Evolutionary conservation across 2,888 invertebrate genomes (phyloP).

Genomic region (Dicycla oo): DNA sequence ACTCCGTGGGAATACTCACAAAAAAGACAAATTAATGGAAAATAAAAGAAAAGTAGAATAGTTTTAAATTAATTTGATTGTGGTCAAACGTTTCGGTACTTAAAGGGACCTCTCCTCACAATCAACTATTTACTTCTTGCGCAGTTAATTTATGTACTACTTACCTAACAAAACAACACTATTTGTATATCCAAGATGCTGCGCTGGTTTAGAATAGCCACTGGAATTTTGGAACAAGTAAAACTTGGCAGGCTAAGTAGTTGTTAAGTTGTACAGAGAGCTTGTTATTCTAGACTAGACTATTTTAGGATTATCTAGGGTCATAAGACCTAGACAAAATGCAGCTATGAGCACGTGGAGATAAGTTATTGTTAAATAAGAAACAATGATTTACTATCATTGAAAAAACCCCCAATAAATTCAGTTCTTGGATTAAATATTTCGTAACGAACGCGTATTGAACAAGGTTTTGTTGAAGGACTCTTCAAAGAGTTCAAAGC

Average conservation of each 20-base stretch:
- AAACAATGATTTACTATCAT: conserved; percentile 9
- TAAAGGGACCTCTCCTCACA: background rate
- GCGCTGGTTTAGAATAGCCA: conserved; percentile 3
- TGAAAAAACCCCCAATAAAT: conserved; percentile 14
- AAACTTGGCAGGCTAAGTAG: conserved; percentile 28
- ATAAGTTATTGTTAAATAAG: background rate
- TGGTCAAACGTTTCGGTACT: background rate
- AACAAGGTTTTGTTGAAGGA: conserved; percentile 25
- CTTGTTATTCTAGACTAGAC: conserved; percentile 13
- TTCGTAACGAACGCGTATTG: conserved; percentile 1
- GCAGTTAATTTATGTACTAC: conserved; percentile 24
- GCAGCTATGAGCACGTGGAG: background rate
- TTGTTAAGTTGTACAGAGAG: conserved; percentile 7
- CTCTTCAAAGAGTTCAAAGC: conserved; percentile 32
- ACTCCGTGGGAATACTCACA: background rate
- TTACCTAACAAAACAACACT: conserved; percentile 4
- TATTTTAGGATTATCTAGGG: background rate
- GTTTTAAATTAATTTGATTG: conserved; percentile 6
- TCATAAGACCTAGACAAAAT: background rate
- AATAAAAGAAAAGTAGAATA: background rate
- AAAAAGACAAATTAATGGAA: background rate
- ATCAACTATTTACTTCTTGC: conserved; percentile 15
- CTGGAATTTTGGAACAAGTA: conserved; percentile 11
- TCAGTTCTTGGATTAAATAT: conserved; percentile 12
- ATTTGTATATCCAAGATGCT: conserved; percentile 12